Base-by-base conservation (phyloP, 2,888 invertebrate species). In the Diachrysia chrysitis region DNA sequence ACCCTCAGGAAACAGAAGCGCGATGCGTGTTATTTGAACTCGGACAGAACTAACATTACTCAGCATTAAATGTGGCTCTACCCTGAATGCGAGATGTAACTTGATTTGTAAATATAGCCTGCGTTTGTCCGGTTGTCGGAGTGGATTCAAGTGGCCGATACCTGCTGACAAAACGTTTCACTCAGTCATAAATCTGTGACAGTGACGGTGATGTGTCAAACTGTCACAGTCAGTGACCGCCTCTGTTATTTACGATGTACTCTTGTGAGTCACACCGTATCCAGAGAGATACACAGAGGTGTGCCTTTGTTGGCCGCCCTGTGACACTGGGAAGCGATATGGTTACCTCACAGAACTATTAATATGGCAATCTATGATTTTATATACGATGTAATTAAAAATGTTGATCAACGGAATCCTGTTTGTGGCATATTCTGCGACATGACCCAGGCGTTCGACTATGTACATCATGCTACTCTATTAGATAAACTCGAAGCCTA, bases 1-100 rank as follows among this genome's bases (percentile, higher is more conserved):
- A 19, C 4, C 48, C 48, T 6, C 17, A 10, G 32, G 1, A n/a
- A 7, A 35, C 29, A 51, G 19, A 9, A 4, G 53, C 57, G 58
- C 17, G 14, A 63, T 51, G 64, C 60, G 46, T 55, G 61, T 58
- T 60, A 57, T 63, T 57, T 62, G 72, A 51, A 29, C 23, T 25
- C 23, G 55, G n/a, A 54, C 19, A 56, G 35, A 58, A 37, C 51
- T 48, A 53, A 23, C 70, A 42, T 51, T 54, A 55, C 6, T 17
- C 35, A 35, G 66, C 42, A 25, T 53, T 56, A 63, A 23, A 21
- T 23, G 46, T 67, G 17, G 29, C 17, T 53, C 25, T 42, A n/a
- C 35, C 56, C 42, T 0, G 21, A 55, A 58, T 55, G 17, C 19
- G 48, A 58, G 10, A n/a, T 21, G 42, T 10, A 46, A 55, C 55